phyloP scores from a whole-genome alignment of 1,140 invertebrate genomes.

The Diorhabda elongata region DNA sequence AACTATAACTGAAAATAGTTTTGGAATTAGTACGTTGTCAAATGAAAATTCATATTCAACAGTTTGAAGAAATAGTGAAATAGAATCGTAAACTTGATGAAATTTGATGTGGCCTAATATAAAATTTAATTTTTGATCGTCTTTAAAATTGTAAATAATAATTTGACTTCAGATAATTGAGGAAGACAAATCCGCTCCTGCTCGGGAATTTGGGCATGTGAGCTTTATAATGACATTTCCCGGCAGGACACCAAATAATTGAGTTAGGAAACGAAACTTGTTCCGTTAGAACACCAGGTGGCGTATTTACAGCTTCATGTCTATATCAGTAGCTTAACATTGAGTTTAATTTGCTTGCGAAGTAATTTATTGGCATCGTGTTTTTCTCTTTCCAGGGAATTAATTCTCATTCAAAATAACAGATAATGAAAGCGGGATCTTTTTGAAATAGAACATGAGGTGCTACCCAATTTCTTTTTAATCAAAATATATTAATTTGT shows the following conservation, averaged over 20 bases:
- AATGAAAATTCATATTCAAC: no score
- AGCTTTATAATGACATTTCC: conserved; percentile 32
- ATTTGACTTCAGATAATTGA: background rate
- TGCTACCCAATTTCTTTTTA: background rate
- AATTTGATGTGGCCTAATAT: no score
- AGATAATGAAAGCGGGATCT: background rate
- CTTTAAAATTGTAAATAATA: no score
- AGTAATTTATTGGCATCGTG: conserved; percentile 2
- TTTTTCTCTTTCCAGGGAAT: background rate
- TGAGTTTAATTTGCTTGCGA: conserved; percentile 6
- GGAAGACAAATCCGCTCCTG: background rate
- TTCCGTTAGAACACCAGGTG: conserved; percentile 34
- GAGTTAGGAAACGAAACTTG: conserved; percentile 32
- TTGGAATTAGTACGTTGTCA: no score
- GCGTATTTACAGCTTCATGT: conserved; percentile 20
- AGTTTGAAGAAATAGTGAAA: no score
- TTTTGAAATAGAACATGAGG: background rate
- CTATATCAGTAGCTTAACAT: conserved; percentile 9
- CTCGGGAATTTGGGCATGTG: background rate
- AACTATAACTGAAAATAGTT: no score
- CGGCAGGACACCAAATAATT: conserved; percentile 33
- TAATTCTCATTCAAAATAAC: background rate
- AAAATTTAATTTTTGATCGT: no score
- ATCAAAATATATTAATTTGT: background rate
- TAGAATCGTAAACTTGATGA: no score